These are phyloP conservation scores for Amiota minor DNA, from an alignment of 2,888 invertebrate species.

Conservation along the genomic window DNA sequence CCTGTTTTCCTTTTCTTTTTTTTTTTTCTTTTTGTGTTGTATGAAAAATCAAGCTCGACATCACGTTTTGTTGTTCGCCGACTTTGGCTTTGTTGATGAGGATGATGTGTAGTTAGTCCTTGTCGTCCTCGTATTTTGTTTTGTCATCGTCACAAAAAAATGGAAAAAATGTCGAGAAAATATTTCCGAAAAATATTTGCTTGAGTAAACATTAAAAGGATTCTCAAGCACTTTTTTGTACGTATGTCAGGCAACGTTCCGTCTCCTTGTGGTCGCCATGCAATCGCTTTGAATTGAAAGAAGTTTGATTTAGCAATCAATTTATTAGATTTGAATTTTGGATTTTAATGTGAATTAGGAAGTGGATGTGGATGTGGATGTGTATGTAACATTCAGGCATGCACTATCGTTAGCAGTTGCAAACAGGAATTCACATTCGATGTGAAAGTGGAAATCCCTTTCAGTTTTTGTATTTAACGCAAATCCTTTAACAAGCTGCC, in stretches of 20 bases:
- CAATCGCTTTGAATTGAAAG: not conserved
- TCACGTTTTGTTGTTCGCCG: constrained; percentile 10
- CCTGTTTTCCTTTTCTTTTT: not conserved
- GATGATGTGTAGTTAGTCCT: constrained; percentile 15
- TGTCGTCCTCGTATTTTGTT: constrained; percentile 29
- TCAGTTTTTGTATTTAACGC: constrained; percentile 15
- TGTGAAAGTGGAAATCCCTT: constrained; percentile 50
- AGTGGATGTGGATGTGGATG: too few relatives aligned
- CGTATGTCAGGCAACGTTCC: too few relatives aligned
- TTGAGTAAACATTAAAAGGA: constrained; percentile 44
- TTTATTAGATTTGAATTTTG: constrained; percentile 6
- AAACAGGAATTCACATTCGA: constrained; percentile 30
- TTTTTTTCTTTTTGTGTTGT: not conserved
- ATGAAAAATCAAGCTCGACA: not conserved
- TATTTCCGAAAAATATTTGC: constrained; percentile 55
- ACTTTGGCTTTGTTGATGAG: too few relatives aligned
- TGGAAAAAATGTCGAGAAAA: not conserved
- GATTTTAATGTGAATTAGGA: too few relatives aligned
- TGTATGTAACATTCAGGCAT: not conserved
- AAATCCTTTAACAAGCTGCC: constrained; percentile 40
- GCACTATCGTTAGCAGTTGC: not conserved
- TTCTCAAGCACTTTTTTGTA: not conserved
- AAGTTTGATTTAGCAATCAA: constrained; percentile 24
- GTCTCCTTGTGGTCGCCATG: too few relatives aligned
- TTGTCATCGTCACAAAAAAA: constrained; percentile 38